Base-by-base conservation (phyloP, 2,888 invertebrate species). In the Euzophera pinguis region DNA sequence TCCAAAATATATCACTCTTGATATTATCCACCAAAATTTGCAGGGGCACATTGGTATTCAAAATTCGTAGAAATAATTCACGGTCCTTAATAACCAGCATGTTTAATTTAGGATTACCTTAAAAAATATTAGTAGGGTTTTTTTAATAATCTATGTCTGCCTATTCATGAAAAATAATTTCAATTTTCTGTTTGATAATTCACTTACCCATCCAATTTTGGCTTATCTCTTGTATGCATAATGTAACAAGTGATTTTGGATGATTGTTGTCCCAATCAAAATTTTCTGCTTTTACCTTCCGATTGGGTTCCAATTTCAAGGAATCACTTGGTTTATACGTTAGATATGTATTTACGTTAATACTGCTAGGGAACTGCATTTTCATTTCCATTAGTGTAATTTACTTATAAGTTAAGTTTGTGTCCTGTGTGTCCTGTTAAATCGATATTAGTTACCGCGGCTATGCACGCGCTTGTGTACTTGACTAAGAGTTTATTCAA, bases 241-340 rank as follows among this genome's bases (percentile, higher is more conserved):
- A 62, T 8, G 74, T 70, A 8, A 81, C 75, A 37, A 93, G 78
- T 4, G 86, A 61, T 57, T 91, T 90, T 29, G 89, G 87, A 52
- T 88, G 80, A 43, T 86, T 77, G 7, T 59, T 57, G 66, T 92
- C 88, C 92, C 92, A 92, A 22, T 81, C 71, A 59, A 93, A 91
- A 56, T 86, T 64, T 76, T 92, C 92, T 0, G 92, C 67, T 58
- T 85, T 75, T 14, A 92, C 59, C 69, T 78, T 83, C 60, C 92
- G 72, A 37, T 65, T 53, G 3, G 68, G 62, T 74, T 92, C 92
- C 22, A 75, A 73, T 61, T n/a, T n/a, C n/a, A n/a, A n/a, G n/a
- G 58, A 73, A 57, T 54, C 68, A 39, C 50, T 71, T 64, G 82
- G 81, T 53, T 81, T 79, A 63, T 92, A 92, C 3, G 84, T 81